These are phyloP conservation scores for Agriopis leucophaearia DNA, from an alignment of 2,888 invertebrate genomes.

Conservation along the genomic window DNA sequence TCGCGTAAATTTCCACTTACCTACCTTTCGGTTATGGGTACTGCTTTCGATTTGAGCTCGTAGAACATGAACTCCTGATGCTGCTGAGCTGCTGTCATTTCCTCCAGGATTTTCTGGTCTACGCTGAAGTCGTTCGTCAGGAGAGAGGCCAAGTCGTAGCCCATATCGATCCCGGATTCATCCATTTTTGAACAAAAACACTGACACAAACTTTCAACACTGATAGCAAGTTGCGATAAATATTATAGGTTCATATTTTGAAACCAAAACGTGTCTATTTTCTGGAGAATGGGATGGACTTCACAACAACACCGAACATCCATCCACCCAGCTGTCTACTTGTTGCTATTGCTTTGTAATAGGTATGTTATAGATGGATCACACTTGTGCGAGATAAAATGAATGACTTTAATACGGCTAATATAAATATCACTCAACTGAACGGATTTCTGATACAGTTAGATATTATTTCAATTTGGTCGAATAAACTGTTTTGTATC, in stretches of 20 bases:
- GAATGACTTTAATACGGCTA: slow-evolving; percentile 65
- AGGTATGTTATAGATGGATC: slow-evolving; percentile 52
- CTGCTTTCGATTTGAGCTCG: slow-evolving; percentile 87
- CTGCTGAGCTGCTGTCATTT: slow-evolving; percentile 84
- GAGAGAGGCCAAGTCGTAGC: slow-evolving; percentile 87
- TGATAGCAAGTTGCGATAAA: slow-evolving; percentile 60
- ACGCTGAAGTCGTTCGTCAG: slow-evolving; percentile 84
- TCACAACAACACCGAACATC: slow-evolving; percentile 78
- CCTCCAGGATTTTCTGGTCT: slow-evolving; percentile 84
- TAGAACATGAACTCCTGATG: slow-evolving; percentile 88
- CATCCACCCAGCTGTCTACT: slow-evolving; percentile 84
- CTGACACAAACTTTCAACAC: slow-evolving; percentile 71
- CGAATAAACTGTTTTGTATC: slow-evolving; percentile 34
- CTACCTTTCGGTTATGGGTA: slow-evolving; percentile 88
- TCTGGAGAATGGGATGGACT: slow-evolving; percentile 62
- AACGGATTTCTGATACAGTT: slow-evolving; percentile 28
- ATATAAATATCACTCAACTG: slow-evolving; percentile 49
- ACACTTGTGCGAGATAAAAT: slow-evolving; percentile 64
- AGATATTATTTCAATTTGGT: slow-evolving; percentile 43
- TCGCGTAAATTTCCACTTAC: slow-evolving; percentile 68
- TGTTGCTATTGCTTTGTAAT: slow-evolving; percentile 73
- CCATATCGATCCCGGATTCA: slow-evolving; percentile 89
- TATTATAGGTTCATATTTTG: slow-evolving; percentile 54
- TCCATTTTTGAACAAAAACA: slow-evolving; percentile 82
- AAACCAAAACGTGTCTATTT: slow-evolving; percentile 69